Base-by-base conservation (phyloP, 1,140 invertebrate genomes). In the Armadillidium nasatum region DNA sequence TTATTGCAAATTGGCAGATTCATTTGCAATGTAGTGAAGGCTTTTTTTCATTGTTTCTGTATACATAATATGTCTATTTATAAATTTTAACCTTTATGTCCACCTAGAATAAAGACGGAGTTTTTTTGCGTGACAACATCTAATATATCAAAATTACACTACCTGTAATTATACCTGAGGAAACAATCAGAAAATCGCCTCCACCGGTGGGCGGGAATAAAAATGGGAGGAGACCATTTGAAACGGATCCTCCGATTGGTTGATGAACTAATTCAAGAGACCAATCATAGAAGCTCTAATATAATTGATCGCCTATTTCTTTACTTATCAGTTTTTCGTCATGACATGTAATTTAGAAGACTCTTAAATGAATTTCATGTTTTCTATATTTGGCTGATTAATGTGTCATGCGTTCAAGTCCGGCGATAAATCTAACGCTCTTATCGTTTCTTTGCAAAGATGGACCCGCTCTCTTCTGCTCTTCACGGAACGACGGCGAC, bases 341-440 rank as follows among this genome's bases (percentile, higher is more conserved):
- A 60, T 60, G 50, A 60, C 50, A 60, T 60, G 50, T 60, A 60
- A 60, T 60, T 60, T 60, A 60, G 50, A 60, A 60, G 50, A 60
- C 19, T 19, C 50, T 60, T 60, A 60, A 60, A 60, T 60, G 50
- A 60, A 60, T 60, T 60, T 60, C 50, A 60, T 60, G 50, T 60
- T 60, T 60, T 60, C 50, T 60, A 60, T 60, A 60, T 60, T 60
- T 60, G 50, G 50, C 50, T 60, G 50, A 60, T 60, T 60, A 60
- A 60, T 60, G 50, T 60, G 50, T 60, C 50, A 60, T 60, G 50
- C 50, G 19, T 60, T 60, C 50, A 60, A 60, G 19, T 15, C 11
- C 50, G 50, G 50, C 50, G 50, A 60, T 60, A 60, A 60, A 60
- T 60, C 50, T 60, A 60, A 15, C 50, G 50, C 50, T 60, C 50